Evolutionary conservation across 2,113 vertebrate genomes (phyloP), one percentile per base, ranked within the genome.

Genomic region (Megaceryle maxima): DNA sequence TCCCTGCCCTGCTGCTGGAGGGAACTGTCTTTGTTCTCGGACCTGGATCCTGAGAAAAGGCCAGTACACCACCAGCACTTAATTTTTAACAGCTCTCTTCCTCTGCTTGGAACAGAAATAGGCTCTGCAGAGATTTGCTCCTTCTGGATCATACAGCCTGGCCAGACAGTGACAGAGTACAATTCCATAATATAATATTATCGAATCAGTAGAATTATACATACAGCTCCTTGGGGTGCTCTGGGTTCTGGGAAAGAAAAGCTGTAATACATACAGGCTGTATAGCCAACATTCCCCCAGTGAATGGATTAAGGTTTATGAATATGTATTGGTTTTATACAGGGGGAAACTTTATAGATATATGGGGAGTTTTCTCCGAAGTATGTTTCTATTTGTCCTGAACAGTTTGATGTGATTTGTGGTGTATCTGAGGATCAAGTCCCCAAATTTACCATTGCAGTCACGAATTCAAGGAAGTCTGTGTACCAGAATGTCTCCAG

Each of bases 21-120:
- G 67, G 87, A 79, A 78, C 46, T 7, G 16, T 66, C 85, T 96
- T 87, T 95, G 82, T 85, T 92, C 85, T 66, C 84, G 80, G 55
- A 46, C 41, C 78, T 93, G 62, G 44, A 72, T 89, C 60, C 66
- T 46, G 80, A 56, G 87, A 31, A 92, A 37, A 85, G 67, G 62
- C 77, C 2, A 0, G 39, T 25, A 51, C 53, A 48, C 26, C 1
- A 8, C 35, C 64, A 68, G 53, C 44, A 26, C 15, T 53, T 82
- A 10, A 83, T 90, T 85, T 89, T 69, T 35, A 87, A 37, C 48
- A 66, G 44, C 50, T 64, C 90, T 87, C n/a, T 67, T 83, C 72
- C 33, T 88, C 50, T 57, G 60, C 87, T 66, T 21, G 57, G 56
- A 72, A 35, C 56, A 72, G 80, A 79, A 80, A 63, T 16, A 18